These are phyloP conservation scores for Chymomyza procnemis DNA, from an alignment of 2,888 invertebrate species.

Conservation along the genomic window DNA sequence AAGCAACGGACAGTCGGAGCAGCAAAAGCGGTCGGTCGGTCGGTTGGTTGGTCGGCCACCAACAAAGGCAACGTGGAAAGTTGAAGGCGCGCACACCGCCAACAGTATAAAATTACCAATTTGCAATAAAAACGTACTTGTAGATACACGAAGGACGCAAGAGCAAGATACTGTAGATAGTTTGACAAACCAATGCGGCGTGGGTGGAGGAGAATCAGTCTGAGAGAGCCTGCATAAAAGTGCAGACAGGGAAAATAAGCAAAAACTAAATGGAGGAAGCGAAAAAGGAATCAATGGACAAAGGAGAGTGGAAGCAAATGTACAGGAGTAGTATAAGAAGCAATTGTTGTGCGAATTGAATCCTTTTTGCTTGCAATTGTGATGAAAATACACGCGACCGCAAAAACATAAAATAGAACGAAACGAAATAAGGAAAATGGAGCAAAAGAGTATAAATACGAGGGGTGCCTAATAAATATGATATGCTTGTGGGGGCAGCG, in stretches of 20 bases:
- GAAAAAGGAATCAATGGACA: too few species aligned
- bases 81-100: conserved; percentile 58
- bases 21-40: conserved; percentile 14
- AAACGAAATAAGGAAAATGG: not conserved
- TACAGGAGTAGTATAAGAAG: conserved; percentile 5
- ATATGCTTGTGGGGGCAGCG: conserved; percentile 36
- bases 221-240: not conserved
- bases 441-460: not conserved
- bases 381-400: conserved; percentile 12
- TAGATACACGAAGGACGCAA: conserved; percentile 18
- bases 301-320: not conserved
- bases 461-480: conserved; percentile 17
- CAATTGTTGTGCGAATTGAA: conserved; percentile 40
- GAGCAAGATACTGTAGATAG: conserved; percentile 1
- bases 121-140: conserved; percentile 52
- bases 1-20: conserved; percentile 29
- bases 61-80: conserved; percentile 21
- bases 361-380: conserved; percentile 34
- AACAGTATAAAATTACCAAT: conserved; percentile 77
- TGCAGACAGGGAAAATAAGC: not conserved
- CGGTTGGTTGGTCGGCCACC: conserved; percentile 20
- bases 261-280: not conserved
- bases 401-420: not conserved
- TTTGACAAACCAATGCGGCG: conserved; percentile 4
- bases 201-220: conserved; percentile 11